Evolutionary conservation across 2,888 invertebrate genomes (phyloP).

Genomic region (Mayetiola destructor): DNA sequence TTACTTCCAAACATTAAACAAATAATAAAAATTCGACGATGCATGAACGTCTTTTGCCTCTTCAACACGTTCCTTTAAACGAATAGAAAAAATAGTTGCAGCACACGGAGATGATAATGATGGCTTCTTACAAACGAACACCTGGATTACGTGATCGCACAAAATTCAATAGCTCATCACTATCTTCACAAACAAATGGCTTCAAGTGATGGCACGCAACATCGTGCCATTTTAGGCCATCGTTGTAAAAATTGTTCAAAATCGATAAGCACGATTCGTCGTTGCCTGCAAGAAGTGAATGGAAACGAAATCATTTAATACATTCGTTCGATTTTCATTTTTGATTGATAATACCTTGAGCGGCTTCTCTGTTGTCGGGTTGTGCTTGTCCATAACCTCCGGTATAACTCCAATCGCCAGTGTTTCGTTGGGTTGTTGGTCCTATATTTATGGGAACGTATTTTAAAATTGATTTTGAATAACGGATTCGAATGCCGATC

Average conservation of each 20-base stretch:
- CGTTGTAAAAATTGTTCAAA: slow-evolving; percentile 82
- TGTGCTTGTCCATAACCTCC: slow-evolving; percentile 78
- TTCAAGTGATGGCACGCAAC: slow-evolving; percentile 76
- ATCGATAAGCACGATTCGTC: slow-evolving; percentile 82
- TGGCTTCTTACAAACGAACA: slow-evolving; percentile 58
- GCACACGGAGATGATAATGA: no score
- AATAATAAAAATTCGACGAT: no score
- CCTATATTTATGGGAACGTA: no score
- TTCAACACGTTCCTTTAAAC: no score
- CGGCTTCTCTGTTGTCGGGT: slow-evolving; percentile 81
- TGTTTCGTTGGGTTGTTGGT: slow-evolving; percentile 72
- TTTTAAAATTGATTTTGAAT: background rate
- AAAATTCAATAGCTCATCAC: slow-evolving; percentile 77
- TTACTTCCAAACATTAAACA: no score
- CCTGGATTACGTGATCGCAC: slow-evolving; percentile 79
- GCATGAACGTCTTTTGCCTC: no score
- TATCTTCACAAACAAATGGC: slow-evolving; percentile 82
- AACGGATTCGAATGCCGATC: no score
- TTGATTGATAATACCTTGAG: slow-evolving; percentile 46
- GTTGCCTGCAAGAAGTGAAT: slow-evolving; percentile 48
- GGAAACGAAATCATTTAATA: slow-evolving; percentile 14
- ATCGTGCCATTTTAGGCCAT: slow-evolving; percentile 76
- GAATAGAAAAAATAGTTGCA: no score
- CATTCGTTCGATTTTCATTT: slow-evolving; percentile 2
- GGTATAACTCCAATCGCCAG: slow-evolving; percentile 80